Percentiles rank a stretch among this genome's conserved stretches.
Conservation (phyloP, 2,797 vertebrate genomes). For the Aplochiton taeniatus region DNA sequence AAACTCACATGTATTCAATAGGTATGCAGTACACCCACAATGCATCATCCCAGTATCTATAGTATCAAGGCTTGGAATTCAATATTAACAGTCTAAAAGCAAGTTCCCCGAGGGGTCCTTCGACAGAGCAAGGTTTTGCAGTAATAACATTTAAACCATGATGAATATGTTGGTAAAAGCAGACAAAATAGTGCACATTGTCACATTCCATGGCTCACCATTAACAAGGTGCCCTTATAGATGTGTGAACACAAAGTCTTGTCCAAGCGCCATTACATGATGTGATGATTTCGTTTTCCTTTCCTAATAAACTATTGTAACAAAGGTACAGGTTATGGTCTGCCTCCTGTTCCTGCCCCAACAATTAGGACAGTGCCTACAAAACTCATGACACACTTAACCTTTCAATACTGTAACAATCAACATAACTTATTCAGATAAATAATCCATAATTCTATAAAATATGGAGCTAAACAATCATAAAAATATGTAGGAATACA, state of each 20-base stretch:
- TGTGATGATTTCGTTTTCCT: conserved; percentile 38
- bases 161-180: conserved; percentile 6
- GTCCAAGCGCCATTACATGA: neutral
- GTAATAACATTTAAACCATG: conserved; percentile 27
- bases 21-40: too few species aligned
- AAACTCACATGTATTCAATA: too few species aligned
- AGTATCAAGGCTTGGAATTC: neutral
- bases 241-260: conserved; percentile 14
- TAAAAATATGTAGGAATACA: conserved; percentile 49
- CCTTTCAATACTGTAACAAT: neutral
- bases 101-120: conserved; percentile 19
- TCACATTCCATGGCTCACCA: conserved; percentile 50
- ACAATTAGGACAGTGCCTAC: too few species aligned
- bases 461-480: conserved; percentile 38
- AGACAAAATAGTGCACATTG: conserved; percentile 49
- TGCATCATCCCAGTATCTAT: too few species aligned
- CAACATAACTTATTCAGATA: conserved; percentile 26
- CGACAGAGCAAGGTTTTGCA: conserved; percentile 23
- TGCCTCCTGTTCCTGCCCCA: too few species aligned
- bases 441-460: conserved; percentile 49
- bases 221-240: conserved; percentile 8
- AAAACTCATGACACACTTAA: too few species aligned
- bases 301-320: neutral
- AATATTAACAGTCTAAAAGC: conserved; percentile 59
- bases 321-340: conserved; percentile 4